These are phyloP conservation scores for Epizoanthus rinbou DNA, from an alignment of 92 coral and sea anemone species.

Conservation along the genomic window DNA sequence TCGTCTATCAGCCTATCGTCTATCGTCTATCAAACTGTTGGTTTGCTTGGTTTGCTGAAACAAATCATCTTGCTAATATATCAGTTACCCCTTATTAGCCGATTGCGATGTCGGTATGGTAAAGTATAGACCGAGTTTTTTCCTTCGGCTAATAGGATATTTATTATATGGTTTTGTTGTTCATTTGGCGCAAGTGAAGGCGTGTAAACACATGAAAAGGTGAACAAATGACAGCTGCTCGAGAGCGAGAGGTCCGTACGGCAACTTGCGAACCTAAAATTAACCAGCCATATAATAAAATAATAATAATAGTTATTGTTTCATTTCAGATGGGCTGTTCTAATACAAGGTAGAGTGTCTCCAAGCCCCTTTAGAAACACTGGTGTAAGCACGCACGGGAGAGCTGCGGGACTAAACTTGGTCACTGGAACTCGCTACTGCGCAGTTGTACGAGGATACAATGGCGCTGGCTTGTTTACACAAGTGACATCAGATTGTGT, in stretches of 20 bases:
- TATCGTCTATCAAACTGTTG: too few relatives aligned
- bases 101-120: too few relatives aligned
- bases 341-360: conserved; percentile 56
- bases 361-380: conserved; percentile 65
- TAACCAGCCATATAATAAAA: background rate
- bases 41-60: too few relatives aligned
- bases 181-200: too few relatives aligned
- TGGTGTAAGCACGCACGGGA: conserved; percentile 56
- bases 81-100: too few relatives aligned
- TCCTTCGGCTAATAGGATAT: too few relatives aligned
- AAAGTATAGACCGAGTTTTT: too few relatives aligned
- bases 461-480: conserved; percentile 76
- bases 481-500: conserved; percentile 88
- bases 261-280: background rate
- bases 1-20: too few relatives aligned
- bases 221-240: too few relatives aligned
- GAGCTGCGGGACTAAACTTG: conserved; percentile 65
- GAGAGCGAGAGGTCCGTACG: background rate
- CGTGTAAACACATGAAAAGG: too few relatives aligned
- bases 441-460: conserved; percentile 88
- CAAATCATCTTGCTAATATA: too few relatives aligned
- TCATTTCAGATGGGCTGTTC: conserved; percentile 63
- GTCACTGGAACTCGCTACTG: conserved; percentile 87
- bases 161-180: too few relatives aligned
- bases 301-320: background rate